Evolutionary conservation across 1,140 invertebrate species (phyloP).

Genomic region (Drosophila pachea): DNA sequence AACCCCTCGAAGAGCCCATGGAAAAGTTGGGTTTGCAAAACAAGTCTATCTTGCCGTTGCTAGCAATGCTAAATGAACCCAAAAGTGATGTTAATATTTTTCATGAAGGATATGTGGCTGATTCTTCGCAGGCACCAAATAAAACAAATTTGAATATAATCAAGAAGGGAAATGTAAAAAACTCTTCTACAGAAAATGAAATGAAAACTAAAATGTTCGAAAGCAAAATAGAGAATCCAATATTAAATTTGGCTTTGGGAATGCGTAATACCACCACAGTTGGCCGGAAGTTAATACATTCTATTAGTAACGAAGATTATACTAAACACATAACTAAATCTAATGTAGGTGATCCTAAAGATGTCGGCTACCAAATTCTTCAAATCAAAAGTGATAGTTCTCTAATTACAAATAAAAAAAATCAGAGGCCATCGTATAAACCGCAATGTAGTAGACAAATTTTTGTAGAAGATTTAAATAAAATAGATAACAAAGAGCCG

Average conservation of each 20-base stretch:
- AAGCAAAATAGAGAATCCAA: slow-evolving; percentile 9
- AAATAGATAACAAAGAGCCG: slow-evolving; percentile 26
- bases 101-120: slow-evolving; percentile 3
- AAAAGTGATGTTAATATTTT: slow-evolving; percentile 24
- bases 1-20: slow-evolving; percentile 34
- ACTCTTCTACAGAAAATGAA: slow-evolving; percentile 9
- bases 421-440: slow-evolving; percentile 69
- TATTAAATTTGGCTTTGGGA: slow-evolving; percentile 40
- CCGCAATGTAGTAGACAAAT: slow-evolving; percentile 61
- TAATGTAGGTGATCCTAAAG: slow-evolving; percentile 31
- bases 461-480: slow-evolving; percentile 35
- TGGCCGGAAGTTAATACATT: slow-evolving; percentile 61
- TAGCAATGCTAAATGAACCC: slow-evolving; percentile 12
- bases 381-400: slow-evolving; percentile 75
- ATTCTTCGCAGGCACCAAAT: slow-evolving; percentile 7
- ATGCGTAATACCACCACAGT: slow-evolving; percentile 20
- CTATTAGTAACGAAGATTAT: slow-evolving; percentile 67
- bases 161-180: neutral
- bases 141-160: neutral
- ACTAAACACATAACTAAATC: slow-evolving; percentile 46
- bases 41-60: neutral
- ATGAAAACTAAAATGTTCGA: slow-evolving; percentile 22
- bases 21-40: slow-evolving; percentile 41
- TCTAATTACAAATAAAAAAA: slow-evolving; percentile 62
- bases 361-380: slow-evolving; percentile 67